Percentiles rank a stretch among this genome's conserved stretches.
Conservation (phyloP, 2,113 vertebrate genomes). For the Clarias batrachus region DNA sequence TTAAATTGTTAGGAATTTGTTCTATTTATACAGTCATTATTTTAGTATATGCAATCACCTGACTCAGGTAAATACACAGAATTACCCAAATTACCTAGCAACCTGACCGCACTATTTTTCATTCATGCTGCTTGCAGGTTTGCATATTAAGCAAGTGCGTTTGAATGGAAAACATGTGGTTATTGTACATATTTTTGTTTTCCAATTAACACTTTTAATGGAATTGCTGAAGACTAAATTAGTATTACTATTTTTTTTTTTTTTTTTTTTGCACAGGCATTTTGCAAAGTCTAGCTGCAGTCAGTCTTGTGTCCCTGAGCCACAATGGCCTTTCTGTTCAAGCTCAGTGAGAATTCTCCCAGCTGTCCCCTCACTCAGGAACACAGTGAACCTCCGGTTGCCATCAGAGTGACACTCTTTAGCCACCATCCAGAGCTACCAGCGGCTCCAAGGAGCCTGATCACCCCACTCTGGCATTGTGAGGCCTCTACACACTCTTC, state of each 20-base stretch:
- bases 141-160: constrained; percentile 42
- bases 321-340: constrained; percentile 80
- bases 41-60: background rate
- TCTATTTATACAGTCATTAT: background rate
- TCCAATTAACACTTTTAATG: constrained; percentile 64
- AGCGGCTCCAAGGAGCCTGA: constrained; percentile 74
- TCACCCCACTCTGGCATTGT: constrained; percentile 75
- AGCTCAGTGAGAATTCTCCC: constrained; percentile 79
- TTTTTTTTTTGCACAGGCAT: constrained; percentile 64
- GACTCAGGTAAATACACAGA: background rate
- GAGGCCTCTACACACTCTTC: constrained; percentile 65
- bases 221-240: constrained; percentile 65
- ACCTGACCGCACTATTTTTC: background rate
- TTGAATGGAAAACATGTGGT: constrained; percentile 46
- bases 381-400: constrained; percentile 82
- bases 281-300: constrained; percentile 70
- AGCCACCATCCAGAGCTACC: constrained; percentile 69
- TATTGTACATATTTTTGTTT: constrained; percentile 48
- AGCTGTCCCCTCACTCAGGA: constrained; percentile 78
- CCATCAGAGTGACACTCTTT: constrained; percentile 77
- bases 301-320: constrained; percentile 68
- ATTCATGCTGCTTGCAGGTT: background rate
- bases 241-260: constrained; percentile 52
- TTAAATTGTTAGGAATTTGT: background rate
- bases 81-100: background rate